Conservation (phyloP, 2,113 vertebrate species). For the Silurus glanis region DNA sequence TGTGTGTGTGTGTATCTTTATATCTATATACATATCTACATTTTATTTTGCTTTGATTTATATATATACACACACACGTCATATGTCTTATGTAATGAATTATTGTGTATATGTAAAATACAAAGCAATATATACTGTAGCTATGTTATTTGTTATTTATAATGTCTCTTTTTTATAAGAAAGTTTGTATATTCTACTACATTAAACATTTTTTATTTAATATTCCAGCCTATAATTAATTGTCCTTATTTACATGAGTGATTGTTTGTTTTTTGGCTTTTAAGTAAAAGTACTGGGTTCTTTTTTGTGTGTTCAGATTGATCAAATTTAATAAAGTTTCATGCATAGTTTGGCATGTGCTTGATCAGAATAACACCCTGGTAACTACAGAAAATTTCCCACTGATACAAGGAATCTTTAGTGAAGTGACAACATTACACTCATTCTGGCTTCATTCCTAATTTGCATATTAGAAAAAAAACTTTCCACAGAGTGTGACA, state of each 20-base stretch:
- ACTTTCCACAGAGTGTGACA: neutral
- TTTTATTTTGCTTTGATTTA: no score
- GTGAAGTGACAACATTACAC: neutral
- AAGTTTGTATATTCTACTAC: neutral
- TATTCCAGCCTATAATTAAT: neutral
- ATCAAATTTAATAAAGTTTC: neutral
- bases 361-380: neutral
- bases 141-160: neutral
- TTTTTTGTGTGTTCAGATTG: neutral
- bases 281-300: neutral
- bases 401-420: neutral
- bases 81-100: neutral
- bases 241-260: neutral
- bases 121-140: neutral
- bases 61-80: no score
- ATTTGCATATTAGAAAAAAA: constrained; percentile 2
- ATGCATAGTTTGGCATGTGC: neutral
- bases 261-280: neutral
- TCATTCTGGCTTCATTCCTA: neutral
- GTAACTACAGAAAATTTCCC: constrained; percentile 15
- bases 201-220: neutral
- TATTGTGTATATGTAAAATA: neutral
- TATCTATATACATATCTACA: no score
- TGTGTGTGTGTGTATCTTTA: no score
- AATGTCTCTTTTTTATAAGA: neutral